These are phyloP conservation scores for Huso huso DNA, from an alignment of 2,797 vertebrate species.

Conservation along the genomic window DNA sequence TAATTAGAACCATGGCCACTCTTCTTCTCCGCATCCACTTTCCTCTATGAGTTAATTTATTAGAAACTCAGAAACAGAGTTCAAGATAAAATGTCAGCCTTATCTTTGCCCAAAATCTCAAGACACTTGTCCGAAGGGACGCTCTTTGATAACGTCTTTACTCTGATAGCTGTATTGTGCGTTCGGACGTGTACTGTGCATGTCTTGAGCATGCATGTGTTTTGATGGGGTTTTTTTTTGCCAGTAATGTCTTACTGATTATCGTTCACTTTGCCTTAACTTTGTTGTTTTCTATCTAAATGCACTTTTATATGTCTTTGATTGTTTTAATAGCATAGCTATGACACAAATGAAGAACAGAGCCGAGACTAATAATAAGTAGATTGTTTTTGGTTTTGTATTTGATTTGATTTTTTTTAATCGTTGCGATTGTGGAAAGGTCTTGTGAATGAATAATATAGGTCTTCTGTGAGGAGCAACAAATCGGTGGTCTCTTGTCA, in stretches of 20 bases:
- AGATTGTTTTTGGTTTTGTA: neutral
- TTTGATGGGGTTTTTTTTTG: neutral
- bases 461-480: neutral
- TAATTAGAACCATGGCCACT: neutral
- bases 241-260: neutral
- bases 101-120: too few species aligned
- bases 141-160: too few species aligned
- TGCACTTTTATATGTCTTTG: neutral
- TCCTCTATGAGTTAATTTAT: too few species aligned
- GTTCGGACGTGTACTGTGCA: neutral
- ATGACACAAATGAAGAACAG: neutral
- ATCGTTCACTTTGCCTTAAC: neutral
- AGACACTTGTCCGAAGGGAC: too few species aligned
- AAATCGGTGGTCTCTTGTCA: neutral
- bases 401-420: neutral
- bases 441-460: neutral
- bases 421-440: neutral
- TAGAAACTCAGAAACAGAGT: too few species aligned
- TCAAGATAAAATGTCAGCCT: too few species aligned
- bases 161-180: neutral
- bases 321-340: constrained; percentile 1
- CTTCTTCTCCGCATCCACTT: too few species aligned
- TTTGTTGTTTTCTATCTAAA: neutral
- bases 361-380: neutral
- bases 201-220: too few species aligned